These are phyloP conservation scores for Jacana jacana DNA, from an alignment of 2,113 vertebrate species.

Conservation along the genomic window DNA sequence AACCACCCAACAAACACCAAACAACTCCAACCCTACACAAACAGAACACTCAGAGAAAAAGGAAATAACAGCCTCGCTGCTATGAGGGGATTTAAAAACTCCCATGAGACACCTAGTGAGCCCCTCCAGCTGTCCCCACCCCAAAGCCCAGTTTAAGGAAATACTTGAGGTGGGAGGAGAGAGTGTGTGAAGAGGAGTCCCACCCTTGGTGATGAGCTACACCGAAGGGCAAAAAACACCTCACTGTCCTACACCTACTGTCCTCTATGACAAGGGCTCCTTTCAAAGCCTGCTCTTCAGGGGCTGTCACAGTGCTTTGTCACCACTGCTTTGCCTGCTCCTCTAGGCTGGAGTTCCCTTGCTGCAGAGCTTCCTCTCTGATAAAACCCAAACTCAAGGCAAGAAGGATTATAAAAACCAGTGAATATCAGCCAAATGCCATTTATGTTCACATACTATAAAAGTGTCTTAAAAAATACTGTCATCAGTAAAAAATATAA, in stretches of 20 bases:
- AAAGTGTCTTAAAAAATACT: slow-evolving; percentile 50
- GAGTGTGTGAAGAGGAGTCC: background rate
- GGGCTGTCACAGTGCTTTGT: background rate
- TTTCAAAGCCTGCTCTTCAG: background rate
- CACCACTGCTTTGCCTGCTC: background rate
- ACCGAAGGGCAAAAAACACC: background rate
- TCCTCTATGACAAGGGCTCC: background rate
- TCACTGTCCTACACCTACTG: background rate
- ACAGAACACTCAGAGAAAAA: background rate
- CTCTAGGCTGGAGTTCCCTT: background rate
- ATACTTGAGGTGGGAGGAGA: background rate
- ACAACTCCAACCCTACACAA: background rate
- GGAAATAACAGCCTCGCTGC: background rate
- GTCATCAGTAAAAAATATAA: slow-evolving; percentile 52
- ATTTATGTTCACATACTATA: slow-evolving; percentile 22
- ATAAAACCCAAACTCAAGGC: slow-evolving; percentile 26
- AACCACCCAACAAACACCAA: background rate
- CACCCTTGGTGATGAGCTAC: no score
- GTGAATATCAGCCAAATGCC: background rate
- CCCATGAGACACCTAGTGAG: background rate
- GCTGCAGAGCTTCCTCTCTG: background rate
- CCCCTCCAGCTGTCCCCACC: background rate
- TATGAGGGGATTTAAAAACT: background rate
- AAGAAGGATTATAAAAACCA: background rate
- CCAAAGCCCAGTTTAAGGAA: background rate